Evolutionary conservation across 1,140 invertebrate genomes (phyloP), one percentile per base, ranked within the genome.

Genomic region (Drosophila repletoides): DNA sequence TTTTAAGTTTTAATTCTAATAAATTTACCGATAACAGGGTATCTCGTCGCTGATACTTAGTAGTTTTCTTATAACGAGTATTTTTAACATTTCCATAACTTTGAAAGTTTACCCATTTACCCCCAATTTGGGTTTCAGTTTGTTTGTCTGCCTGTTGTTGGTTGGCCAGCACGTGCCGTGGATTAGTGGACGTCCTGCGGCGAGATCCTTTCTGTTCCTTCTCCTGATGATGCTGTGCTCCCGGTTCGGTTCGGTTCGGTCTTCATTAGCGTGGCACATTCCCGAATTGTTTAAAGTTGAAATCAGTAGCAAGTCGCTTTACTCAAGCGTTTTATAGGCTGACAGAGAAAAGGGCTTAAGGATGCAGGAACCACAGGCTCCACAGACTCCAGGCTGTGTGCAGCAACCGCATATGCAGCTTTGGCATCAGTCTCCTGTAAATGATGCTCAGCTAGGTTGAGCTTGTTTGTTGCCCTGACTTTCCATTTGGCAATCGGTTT

Each of bases 21-120:
- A n/a, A n/a, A n/a, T n/a, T n/a, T n/a, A n/a, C n/a, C n/a, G n/a
- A n/a, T 29, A 3, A 41, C 28, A 21, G 17, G 10, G 40, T 34
- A 56, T 34, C 17, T 24, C 0, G 7, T 2, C 3, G 9, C 40
- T 36, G 19, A 17, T 5, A 10, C 24, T 53, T 21, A 9, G 5
- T 28, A 1, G n/a, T 2, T 36, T 21, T n/a, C n/a, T n/a, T n/a
- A n/a, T n/a, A n/a, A 7, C 7, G 2, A 17, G 7, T 24, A 26
- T 68, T 31, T 36, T 19, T 31, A 53, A 33, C 31, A 56, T 69
- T 49, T 56, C 34, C 64, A 67, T 67, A 67, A 67, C 43, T 67
- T 43, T 10, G 4, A 45, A 26, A 49, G 48, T 51, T 59, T 59
- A 48, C 28, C 5, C 28, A 46, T 48, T 68, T 52, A 24, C 31